These are phyloP conservation scores for Sarcophilus harrisii DNA, from an alignment of 2,797 vertebrate genomes.

Conservation along the genomic window DNA sequence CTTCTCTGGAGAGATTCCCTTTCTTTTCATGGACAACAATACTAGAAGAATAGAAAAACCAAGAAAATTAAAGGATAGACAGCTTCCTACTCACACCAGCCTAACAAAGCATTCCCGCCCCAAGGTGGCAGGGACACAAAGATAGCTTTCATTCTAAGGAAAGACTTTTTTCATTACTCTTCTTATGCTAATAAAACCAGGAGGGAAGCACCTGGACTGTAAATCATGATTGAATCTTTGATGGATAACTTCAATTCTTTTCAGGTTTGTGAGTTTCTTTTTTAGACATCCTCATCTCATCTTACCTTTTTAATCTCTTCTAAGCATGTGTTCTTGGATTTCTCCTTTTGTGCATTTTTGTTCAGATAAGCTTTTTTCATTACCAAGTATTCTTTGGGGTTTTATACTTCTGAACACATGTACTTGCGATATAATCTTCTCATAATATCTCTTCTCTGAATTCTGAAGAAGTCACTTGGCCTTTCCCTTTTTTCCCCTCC, in stretches of 20 bases:
- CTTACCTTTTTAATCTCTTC: constrained; percentile 30
- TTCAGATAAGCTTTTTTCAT: constrained; percentile 5
- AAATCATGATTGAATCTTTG: constrained; percentile 27
- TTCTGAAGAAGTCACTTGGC: constrained; percentile 2
- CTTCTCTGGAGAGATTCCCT: constrained; percentile 28
- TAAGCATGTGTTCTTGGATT: constrained; percentile 9
- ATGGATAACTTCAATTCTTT: constrained; percentile 23
- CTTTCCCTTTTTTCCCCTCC: constrained; percentile 4
- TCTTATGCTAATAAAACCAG: constrained; percentile 38
- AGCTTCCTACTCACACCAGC: constrained; percentile 3
- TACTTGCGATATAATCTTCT: constrained; percentile 18
- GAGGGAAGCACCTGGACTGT: not conserved
- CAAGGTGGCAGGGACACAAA: constrained; percentile 8
- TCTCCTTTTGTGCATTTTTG: constrained; percentile 4
- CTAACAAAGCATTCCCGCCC: constrained; percentile 1
- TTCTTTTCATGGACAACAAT: constrained; percentile 60
- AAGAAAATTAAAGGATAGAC: not conserved
- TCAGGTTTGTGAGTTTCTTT: constrained; percentile 17
- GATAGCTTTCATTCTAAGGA: not conserved
- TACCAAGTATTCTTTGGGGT: constrained; percentile 10
- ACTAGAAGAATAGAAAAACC: not conserved
- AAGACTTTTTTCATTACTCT: constrained; percentile 10
- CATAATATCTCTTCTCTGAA: constrained; percentile 6
- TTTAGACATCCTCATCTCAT: constrained; percentile 14
- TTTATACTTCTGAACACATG: not conserved